Evolutionary conservation across 2,888 invertebrate genomes (phyloP).

Genomic region (Spicauda simplicius): DNA sequence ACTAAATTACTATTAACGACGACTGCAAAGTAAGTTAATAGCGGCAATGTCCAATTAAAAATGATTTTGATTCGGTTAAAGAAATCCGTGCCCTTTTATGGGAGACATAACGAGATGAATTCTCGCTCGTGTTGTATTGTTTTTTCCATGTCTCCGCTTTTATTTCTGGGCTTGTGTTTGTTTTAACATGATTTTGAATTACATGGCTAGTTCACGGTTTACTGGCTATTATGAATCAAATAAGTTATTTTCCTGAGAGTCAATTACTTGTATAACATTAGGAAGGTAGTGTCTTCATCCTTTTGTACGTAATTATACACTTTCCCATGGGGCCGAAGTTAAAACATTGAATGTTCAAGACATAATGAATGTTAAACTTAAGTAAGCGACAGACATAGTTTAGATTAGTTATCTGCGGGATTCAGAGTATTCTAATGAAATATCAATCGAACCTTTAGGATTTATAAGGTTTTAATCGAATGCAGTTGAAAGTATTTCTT

Average conservation of each 20-base stretch:
- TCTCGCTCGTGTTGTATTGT: constrained; percentile 63
- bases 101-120: constrained; percentile 65
- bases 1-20: constrained; percentile 33
- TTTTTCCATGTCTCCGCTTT: constrained; percentile 56
- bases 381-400: too few species aligned
- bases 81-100: constrained; percentile 64
- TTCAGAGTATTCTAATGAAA: too few species aligned
- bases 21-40: constrained; percentile 46
- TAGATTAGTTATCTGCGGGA: too few species aligned
- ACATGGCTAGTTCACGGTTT: constrained; percentile 42
- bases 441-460: too few species aligned
- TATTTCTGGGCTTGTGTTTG: constrained; percentile 59
- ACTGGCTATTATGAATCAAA: constrained; percentile 7
- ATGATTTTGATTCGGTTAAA: constrained; percentile 58
- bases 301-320: neutral
- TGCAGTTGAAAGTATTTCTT: too few species aligned
- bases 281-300: neutral
- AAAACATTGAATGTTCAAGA: too few species aligned
- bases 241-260: neutral
- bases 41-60: constrained; percentile 48
- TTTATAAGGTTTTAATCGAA: too few species aligned
- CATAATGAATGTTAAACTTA: too few species aligned
- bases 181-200: constrained; percentile 62
- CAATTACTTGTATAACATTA: neutral
- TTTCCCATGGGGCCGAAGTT: neutral